phyloP scores from a whole-genome alignment of 2,888 invertebrate genomes.

The Scaptomyza reducta region DNA sequence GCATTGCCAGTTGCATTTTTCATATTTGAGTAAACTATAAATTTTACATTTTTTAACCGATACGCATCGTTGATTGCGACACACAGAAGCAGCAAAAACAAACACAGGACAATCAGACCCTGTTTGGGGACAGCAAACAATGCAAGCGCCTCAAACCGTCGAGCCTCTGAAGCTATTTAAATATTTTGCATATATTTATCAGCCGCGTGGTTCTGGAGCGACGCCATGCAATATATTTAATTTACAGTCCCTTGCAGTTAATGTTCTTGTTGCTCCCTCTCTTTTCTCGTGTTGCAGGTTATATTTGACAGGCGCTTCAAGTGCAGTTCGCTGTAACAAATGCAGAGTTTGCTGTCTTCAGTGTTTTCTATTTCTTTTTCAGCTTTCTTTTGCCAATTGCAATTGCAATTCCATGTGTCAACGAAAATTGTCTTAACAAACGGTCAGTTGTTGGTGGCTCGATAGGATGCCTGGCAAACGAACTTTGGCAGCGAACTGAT shows the following conservation, averaged over 20 bases:
- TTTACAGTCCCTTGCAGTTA: conserved; percentile 23
- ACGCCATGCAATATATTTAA: conserved; percentile 61
- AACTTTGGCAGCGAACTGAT: conserved; percentile 57
- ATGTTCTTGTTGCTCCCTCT: not conserved
- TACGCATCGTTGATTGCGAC: conserved; percentile 79
- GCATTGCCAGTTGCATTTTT: conserved; percentile 80
- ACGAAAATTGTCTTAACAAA: conserved; percentile 70
- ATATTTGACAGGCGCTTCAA: conserved; percentile 45
- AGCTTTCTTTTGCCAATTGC: conserved; percentile 49
- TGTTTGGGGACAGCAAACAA: conserved; percentile 43
- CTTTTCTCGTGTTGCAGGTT: conserved; percentile 8
- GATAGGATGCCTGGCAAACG: conserved; percentile 3
- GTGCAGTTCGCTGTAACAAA: conserved; percentile 53
- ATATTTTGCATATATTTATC: conserved; percentile 70
- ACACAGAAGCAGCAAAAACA: conserved; percentile 28
- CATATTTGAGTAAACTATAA: conserved; percentile 81
- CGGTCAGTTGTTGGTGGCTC: conserved; percentile 38
- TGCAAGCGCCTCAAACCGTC: conserved; percentile 30
- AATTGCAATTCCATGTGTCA: conserved; percentile 73
- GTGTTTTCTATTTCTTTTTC: conserved; percentile 4
- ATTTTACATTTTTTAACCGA: conserved; percentile 79
- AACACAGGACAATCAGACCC: conserved; percentile 38
- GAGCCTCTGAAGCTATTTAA: conserved; percentile 65
- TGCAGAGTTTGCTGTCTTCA: conserved; percentile 18
- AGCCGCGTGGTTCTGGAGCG: conserved; percentile 25